A percentile compares a stretch with the other conserved stretches of the same genome.
Conservation (phyloP, 2,888 invertebrate species). For the Andrena haemorrhoa region DNA sequence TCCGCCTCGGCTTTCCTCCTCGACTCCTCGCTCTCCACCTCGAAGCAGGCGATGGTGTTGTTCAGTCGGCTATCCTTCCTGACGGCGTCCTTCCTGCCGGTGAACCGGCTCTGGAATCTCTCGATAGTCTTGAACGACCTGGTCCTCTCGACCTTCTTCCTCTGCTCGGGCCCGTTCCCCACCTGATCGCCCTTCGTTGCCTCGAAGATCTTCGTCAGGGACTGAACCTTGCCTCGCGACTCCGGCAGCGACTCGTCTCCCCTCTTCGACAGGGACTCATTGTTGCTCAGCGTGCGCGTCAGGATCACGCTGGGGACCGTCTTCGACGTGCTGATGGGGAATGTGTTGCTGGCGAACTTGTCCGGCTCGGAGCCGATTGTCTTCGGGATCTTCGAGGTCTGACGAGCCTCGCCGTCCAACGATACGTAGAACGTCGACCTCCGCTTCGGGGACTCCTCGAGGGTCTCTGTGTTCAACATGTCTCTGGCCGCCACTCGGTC, state of each 20-base stretch:
- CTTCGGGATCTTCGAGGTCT: conserved; percentile 71
- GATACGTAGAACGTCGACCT: conserved; percentile 92
- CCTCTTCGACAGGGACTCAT: conserved; percentile 67
- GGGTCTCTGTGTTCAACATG: conserved; percentile 74
- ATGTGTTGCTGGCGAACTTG: conserved; percentile 87
- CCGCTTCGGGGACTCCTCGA: conserved; percentile 84
- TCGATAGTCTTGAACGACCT: conserved; percentile 84
- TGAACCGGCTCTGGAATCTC: conserved; percentile 81
- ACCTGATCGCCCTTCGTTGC: conserved; percentile 66
- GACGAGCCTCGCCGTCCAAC: conserved; percentile 84
- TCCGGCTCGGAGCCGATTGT: conserved; percentile 74
- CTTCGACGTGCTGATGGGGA: conserved; percentile 82
- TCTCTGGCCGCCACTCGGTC: conserved; percentile 26
- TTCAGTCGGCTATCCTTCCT: conserved; percentile 75
- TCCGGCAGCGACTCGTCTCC: conserved; percentile 64
- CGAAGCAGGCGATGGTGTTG: conserved; percentile 75
- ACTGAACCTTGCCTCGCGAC: conserved; percentile 81
- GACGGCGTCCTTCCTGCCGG: conserved; percentile 77
- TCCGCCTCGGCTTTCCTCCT: conserved; percentile 49
- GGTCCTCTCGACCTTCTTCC: conserved; percentile 83
- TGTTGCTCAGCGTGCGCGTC: conserved; percentile 80
- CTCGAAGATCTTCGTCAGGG: conserved; percentile 83
- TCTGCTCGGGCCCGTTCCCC: conserved; percentile 60
- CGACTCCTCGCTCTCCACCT: conserved; percentile 65
- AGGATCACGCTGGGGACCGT: conserved; percentile 74